Conservation (phyloP, 2,888 invertebrate species). For the Netelia inedita region DNA sequence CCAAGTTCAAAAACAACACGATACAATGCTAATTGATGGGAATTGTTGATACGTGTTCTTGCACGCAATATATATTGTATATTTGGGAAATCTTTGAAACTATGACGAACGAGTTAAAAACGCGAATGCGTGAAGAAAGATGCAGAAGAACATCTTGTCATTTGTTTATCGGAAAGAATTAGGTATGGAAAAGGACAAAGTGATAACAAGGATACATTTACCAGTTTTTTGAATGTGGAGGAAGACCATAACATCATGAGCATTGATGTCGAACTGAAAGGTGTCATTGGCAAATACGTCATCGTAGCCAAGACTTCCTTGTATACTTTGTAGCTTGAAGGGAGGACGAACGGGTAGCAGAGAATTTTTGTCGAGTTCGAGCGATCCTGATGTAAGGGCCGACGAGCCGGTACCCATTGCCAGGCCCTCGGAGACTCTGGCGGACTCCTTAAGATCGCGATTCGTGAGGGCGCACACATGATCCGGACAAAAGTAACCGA, state of each 20-base stretch:
- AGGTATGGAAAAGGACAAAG: not conserved
- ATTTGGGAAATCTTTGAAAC: no score
- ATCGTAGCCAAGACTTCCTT: constrained; percentile 91
- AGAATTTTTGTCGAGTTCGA: constrained; percentile 80
- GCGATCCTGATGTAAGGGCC: constrained; percentile 74
- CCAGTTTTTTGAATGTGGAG: constrained; percentile 99
- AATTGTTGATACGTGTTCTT: no score
- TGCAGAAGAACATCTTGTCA: no score
- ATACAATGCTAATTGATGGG: no score
- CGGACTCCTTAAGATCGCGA: constrained; percentile 85
- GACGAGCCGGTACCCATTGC: constrained; percentile 74
- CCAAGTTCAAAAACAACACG: no score
- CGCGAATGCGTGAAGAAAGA: no score
- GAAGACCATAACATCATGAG: constrained; percentile 98
- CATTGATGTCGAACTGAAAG: constrained; percentile 95
- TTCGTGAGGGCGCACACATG: constrained; percentile 92
- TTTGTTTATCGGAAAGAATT: not conserved
- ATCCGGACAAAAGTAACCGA: constrained; percentile 96
- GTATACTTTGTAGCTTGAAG: constrained; percentile 81
- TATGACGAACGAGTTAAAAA: no score
- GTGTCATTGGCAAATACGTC: constrained; percentile 93
- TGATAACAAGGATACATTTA: constrained; percentile 68
- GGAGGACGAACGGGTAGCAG: constrained; percentile 81
- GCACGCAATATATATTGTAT: no score
- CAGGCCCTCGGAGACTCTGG: constrained; percentile 78